Evolutionary conservation across 2,888 invertebrate species (phyloP).

Genomic region (Lottia scabra): DNA sequence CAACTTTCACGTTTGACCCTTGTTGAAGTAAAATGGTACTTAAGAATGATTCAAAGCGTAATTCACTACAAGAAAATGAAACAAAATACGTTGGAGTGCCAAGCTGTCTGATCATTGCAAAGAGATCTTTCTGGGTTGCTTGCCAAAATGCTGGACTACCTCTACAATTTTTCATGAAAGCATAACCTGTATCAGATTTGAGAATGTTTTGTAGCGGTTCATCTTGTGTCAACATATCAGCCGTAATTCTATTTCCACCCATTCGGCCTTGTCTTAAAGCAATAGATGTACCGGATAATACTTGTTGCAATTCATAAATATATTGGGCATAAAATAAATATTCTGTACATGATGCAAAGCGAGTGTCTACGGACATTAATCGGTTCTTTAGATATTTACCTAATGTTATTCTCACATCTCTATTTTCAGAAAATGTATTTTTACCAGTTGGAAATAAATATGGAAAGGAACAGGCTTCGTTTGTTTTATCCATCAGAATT

Average conservation of each 20-base stretch:
- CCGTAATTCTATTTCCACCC: slow-evolving; percentile 13
- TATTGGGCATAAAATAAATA: slow-evolving; percentile 28
- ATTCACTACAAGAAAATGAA: slow-evolving; percentile 20
- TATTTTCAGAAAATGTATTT: slow-evolving; percentile 5
- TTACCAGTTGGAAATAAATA: slow-evolving; percentile 16
- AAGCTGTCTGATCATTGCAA: slow-evolving; percentile 22
- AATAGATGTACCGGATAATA: slow-evolving; percentile 20
- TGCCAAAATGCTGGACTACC: slow-evolving; percentile 21
- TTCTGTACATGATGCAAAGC: slow-evolving; percentile 20
- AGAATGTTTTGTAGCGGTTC: slow-evolving; percentile 12
- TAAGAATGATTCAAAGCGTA: slow-evolving; percentile 11
- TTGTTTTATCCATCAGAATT: slow-evolving; percentile 9
- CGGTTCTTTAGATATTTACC: slow-evolving; percentile 19
- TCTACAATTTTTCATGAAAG: slow-evolving; percentile 14
- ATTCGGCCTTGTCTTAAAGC: slow-evolving; percentile 18
- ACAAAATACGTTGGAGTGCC: slow-evolving; percentile 15
- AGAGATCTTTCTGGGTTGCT: slow-evolving; percentile 15
- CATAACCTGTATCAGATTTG: slow-evolving; percentile 4
- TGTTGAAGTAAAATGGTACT: slow-evolving; percentile 15
- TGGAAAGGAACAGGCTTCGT: slow-evolving; percentile 26
- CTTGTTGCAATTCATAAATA: slow-evolving; percentile 22
- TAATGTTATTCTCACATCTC: slow-evolving; percentile 5
- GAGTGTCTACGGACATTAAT: slow-evolving; percentile 15
- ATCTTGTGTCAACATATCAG: slow-evolving; percentile 10
- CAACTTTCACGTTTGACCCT: not conserved